These are phyloP conservation scores for Galbula dea DNA, from an alignment of 2,113 vertebrate species.

Conservation along the genomic window DNA sequence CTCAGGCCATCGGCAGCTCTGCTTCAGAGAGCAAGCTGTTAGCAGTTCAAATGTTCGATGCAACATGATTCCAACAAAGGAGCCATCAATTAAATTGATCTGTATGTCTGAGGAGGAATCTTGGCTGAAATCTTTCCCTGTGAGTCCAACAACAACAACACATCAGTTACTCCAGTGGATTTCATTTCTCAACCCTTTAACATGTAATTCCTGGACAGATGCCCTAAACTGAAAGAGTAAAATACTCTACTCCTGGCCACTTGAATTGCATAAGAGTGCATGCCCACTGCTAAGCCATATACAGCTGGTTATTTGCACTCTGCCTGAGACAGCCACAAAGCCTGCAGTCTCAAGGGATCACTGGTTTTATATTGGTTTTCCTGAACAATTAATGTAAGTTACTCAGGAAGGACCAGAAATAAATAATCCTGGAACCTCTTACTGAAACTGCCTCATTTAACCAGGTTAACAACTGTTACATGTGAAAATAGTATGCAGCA, in stretches of 20 bases:
- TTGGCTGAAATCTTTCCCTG: conserved; percentile 28
- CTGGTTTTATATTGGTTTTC: conserved; percentile 29
- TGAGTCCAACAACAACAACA: conserved; percentile 28
- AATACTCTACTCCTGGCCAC: neutral
- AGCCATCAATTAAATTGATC: conserved; percentile 54
- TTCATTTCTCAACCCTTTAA: conserved; percentile 51
- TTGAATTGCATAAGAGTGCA: neutral
- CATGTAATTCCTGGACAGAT: conserved; percentile 41
- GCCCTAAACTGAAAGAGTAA: conserved; percentile 16
- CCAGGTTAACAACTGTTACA: neutral
- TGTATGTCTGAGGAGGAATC: conserved; percentile 6
- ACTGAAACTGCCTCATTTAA: neutral
- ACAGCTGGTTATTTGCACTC: neutral
- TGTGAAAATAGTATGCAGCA: neutral
- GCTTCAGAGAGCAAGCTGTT: neutral
- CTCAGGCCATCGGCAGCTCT: fast-evolving
- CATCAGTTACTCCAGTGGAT: conserved; percentile 46
- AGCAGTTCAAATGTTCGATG: neutral
- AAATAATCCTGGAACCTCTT: neutral
- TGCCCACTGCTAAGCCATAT: neutral
- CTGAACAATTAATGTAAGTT: conserved; percentile 48
- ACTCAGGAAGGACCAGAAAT: neutral
- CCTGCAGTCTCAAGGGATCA: neutral
- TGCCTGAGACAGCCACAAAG: neutral
- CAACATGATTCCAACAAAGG: conserved; percentile 8